Percentiles rank a stretch among this genome's conserved stretches.
Evolutionary conservation across 2,113 vertebrate genomes (phyloP).

Genomic region (Calyptommatus sinebrachiatus): DNA sequence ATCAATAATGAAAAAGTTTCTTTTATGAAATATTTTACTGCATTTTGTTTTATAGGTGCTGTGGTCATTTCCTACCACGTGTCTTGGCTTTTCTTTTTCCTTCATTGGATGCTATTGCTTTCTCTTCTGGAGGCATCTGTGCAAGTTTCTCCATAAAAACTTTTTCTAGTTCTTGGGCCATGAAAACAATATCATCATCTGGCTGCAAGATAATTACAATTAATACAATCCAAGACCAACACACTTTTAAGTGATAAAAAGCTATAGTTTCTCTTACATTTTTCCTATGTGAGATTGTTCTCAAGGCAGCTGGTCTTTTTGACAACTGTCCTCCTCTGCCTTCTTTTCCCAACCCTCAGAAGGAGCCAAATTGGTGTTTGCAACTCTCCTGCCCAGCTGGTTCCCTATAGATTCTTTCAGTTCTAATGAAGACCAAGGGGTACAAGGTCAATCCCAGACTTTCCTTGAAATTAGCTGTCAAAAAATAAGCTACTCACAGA

Average conservation of each 20-base stretch:
- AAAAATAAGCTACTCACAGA: no score
- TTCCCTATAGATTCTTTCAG: no score
- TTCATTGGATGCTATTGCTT: conserved; percentile 66
- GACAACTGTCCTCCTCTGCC: no score
- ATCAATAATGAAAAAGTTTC: neutral
- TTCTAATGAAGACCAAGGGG: no score
- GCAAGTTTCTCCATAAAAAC: conserved; percentile 84
- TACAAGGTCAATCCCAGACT: no score
- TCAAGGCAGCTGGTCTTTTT: no score
- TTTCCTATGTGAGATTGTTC: no score
- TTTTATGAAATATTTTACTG: neutral
- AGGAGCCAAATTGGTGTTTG: no score
- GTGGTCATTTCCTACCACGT: conserved; percentile 46
- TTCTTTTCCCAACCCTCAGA: no score
- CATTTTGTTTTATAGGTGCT: neutral
- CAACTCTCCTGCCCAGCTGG: no score
- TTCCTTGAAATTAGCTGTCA: no score
- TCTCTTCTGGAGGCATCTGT: conserved; percentile 86
- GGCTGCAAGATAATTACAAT: conserved; percentile 71
- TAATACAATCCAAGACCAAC: neutral
- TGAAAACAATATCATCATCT: conserved; percentile 88
- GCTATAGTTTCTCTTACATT: neutral
- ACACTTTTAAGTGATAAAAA: neutral
- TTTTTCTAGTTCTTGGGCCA: conserved; percentile 91
- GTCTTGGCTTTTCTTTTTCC: conserved; percentile 72